Conservation (phyloP, 2,113 vertebrate genomes). For the Dromas ardeola region DNA sequence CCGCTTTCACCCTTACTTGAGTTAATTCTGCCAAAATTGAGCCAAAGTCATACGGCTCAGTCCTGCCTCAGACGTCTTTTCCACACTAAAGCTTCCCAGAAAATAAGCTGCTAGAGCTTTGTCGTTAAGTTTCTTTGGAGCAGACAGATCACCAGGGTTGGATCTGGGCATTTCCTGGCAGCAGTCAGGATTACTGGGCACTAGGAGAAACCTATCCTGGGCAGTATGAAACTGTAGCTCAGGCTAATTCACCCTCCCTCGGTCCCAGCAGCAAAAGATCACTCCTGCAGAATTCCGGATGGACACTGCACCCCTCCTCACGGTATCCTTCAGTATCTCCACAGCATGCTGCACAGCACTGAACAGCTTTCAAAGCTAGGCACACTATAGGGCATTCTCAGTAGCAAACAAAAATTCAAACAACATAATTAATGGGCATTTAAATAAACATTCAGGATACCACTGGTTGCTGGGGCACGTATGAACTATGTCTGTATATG, state of each 20-base stretch:
- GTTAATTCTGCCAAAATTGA: not conserved
- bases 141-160: not conserved
- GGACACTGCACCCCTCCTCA: not conserved
- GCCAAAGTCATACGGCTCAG: not conserved
- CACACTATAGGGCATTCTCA: not conserved
- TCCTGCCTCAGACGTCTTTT: not conserved
- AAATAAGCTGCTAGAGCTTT: not conserved
- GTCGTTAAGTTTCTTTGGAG: not conserved
- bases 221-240: not conserved
- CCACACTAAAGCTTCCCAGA: not conserved
- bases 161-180: not conserved
- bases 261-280: not conserved
- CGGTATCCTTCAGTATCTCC: rapidly evolving
- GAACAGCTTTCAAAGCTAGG: not conserved
- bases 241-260: not conserved
- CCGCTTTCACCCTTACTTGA: not conserved
- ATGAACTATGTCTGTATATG: not conserved
- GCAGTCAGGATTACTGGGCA: not conserved
- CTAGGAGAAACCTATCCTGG: not conserved
- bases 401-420: not conserved
- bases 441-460: not conserved
- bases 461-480: not conserved
- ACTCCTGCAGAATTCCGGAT: not conserved
- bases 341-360: not conserved
- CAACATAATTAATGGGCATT: not conserved